Conservation (phyloP, 2,113 vertebrate species). For the Propithecus coquereli region DNA sequence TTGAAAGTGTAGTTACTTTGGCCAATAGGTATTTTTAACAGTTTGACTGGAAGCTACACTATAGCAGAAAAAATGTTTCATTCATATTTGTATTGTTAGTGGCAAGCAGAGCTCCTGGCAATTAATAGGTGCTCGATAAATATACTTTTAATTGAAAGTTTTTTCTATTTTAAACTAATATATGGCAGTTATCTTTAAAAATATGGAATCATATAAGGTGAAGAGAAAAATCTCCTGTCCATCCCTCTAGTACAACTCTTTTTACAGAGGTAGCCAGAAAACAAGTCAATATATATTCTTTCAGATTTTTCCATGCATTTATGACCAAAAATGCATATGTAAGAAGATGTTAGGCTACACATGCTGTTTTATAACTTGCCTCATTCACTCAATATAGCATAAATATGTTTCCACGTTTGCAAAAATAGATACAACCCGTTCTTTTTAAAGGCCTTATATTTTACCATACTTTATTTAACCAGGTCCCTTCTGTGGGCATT, state of each 20-base stretch:
- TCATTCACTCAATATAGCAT: not conserved
- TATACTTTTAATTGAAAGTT: not conserved
- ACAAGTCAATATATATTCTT: accelerated
- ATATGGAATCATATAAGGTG: not conserved
- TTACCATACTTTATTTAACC: not conserved
- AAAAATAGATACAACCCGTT: not conserved
- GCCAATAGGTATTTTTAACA: not conserved
- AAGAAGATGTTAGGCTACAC: accelerated
- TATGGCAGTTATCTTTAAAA: not conserved
- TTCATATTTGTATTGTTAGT: not conserved
- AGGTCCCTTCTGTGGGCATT: not conserved
- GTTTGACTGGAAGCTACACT: not conserved
- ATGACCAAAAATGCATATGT: accelerated
- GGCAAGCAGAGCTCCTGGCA: accelerated
- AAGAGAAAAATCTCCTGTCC: not conserved
- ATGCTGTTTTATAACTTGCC: not conserved
- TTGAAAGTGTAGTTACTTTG: not conserved
- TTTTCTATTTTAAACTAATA: not conserved
- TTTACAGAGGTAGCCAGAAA: not conserved
- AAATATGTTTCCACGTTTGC: not conserved
- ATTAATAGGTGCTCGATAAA: not conserved
- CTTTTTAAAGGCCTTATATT: not conserved
- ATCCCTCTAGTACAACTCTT: not conserved
- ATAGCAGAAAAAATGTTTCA: not conserved
- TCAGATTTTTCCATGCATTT: not conserved